phyloP scores from a whole-genome alignment of 1,140 invertebrate species.

The Drosophila kanapiae region DNA sequence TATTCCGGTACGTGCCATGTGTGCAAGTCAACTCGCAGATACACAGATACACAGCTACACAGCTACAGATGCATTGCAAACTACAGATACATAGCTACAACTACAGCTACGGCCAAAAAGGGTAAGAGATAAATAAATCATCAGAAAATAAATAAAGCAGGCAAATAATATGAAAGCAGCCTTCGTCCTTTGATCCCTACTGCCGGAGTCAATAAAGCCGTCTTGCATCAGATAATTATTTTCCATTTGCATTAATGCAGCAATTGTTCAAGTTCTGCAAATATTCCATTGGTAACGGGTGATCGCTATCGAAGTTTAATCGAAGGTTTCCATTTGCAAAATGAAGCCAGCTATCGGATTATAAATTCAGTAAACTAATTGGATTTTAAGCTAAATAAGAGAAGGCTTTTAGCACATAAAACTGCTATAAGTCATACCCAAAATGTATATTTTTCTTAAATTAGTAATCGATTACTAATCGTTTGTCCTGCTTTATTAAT shows the following conservation, averaged over 20 bases:
- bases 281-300: neutral
- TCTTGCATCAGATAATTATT: slow-evolving; percentile 39
- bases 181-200: slow-evolving; percentile 23
- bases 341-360: slow-evolving; percentile 6
- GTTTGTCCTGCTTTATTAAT: neutral
- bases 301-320: slow-evolving; percentile 13
- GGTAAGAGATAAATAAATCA: slow-evolving; percentile 61
- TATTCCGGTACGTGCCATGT: slow-evolving; percentile 74
- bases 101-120: slow-evolving; percentile 27
- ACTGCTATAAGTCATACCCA: neutral
- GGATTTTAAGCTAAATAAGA: neutral
- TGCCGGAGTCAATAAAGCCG: slow-evolving; percentile 7
- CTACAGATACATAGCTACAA: neutral
- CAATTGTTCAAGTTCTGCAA: slow-evolving; percentile 2
- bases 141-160: slow-evolving; percentile 63
- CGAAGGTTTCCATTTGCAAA: slow-evolving; percentile 24
- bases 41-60: slow-evolving; percentile 4
- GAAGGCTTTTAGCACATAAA: neutral
- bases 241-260: slow-evolving; percentile 44
- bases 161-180: slow-evolving; percentile 48
- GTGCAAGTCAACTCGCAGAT: slow-evolving; percentile 59
- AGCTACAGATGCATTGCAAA: neutral
- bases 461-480: neutral
- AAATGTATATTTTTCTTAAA: too few species aligned
- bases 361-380: neutral